Evolutionary conservation across 1,140 invertebrate species (phyloP), one percentile per base, ranked within the genome.

Genomic region (Drosophila paulistorum): DNA sequence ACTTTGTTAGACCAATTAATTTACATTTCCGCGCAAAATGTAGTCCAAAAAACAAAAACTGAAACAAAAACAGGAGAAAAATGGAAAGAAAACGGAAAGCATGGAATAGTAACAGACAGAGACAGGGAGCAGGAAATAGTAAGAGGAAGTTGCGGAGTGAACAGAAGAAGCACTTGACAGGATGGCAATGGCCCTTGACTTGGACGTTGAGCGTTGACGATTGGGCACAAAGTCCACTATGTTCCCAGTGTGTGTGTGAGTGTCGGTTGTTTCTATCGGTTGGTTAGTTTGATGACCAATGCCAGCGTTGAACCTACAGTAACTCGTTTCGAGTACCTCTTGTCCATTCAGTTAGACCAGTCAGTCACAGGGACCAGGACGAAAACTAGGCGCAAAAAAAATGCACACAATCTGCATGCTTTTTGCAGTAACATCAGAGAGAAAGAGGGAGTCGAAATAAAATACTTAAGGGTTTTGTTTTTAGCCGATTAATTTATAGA

Each of bases 1-100:
- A 89, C 84, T 89, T 89, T 81, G 84, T 89, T 89, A 84, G 78
- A 89, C 84, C 84, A 89, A 89, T 89, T 89, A 89, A 89, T 89
- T 89, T 89, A 89, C 84, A 89, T 89, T 89, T 89, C 84, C 84
- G 85, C 80, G 80, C 84, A 83, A 69, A 89, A 70, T 81, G 65
- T 71, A 64, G 65, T 64, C 71, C 35, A 79, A 81, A 79, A 83
- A 68, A 72, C 39, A 59, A 63, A 54, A 45, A 7, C 30, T 30
- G 30, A 1, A 17, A 60, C 45, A 37, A 48, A 14, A 45, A 65
- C 4, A 67, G 65, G 41, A 64, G 10, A 65, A 33, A 77, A 45
- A 66, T 39, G 55, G 37, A 65, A 69, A 64, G 41, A 65, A 10
- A 30, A 26, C 65, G 26, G 51, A 67, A 68, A 68, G 55, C 60